phyloP scores from a whole-genome alignment of 2,113 vertebrate species.

The Pollachius pollachius region DNA sequence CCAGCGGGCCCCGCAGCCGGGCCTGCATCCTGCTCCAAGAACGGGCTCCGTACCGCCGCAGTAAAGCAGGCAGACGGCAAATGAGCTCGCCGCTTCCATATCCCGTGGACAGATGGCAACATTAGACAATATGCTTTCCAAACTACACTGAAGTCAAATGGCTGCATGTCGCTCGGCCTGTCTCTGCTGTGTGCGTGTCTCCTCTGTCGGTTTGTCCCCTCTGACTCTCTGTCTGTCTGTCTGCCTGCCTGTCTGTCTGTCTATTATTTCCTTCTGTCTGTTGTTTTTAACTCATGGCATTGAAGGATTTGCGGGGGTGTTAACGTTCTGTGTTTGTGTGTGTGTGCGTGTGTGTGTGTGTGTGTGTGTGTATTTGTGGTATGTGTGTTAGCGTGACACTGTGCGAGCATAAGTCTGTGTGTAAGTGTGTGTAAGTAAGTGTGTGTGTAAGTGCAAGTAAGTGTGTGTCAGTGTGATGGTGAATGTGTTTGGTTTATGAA shows the following conservation, averaged over 20 bases:
- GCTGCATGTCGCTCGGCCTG: slow-evolving; percentile 48
- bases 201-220: not conserved
- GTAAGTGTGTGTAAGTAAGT: not conserved
- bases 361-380: not conserved
- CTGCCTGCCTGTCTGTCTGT: not conserved
- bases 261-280: not conserved
- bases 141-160: slow-evolving; percentile 75
- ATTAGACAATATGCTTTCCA: slow-evolving; percentile 84
- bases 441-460: slow-evolving; percentile 8
- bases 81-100: slow-evolving; percentile 77
- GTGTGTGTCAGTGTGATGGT: too few species aligned
- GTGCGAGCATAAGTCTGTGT: slow-evolving; percentile 12
- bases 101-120: slow-evolving; percentile 83
- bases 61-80: slow-evolving; percentile 80
- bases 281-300: not conserved
- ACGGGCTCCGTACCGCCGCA: slow-evolving; percentile 69
- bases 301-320: too few species aligned
- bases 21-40: slow-evolving; percentile 66
- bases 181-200: slow-evolving; percentile 22
- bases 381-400: slow-evolving; percentile 46
- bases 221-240: slow-evolving; percentile 17
- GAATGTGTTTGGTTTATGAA: too few species aligned
- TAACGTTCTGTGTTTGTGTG: too few species aligned
- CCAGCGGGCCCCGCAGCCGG: slow-evolving; percentile 62
- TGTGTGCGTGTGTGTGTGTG: too few species aligned